Evolutionary conservation across 2,888 invertebrate genomes (phyloP).

Genomic region (Aricia artaxerxes): DNA sequence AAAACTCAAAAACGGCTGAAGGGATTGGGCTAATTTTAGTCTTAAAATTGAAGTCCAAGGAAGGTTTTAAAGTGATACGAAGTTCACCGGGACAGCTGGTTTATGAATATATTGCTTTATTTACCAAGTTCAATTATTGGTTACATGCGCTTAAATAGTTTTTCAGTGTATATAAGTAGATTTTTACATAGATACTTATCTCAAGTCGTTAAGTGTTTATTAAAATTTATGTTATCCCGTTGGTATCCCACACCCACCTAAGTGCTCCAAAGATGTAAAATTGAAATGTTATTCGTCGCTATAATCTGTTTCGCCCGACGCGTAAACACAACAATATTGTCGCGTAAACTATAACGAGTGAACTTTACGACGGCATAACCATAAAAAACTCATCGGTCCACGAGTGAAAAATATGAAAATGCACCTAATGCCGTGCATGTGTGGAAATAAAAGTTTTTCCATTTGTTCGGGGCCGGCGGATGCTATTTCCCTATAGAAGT

Average conservation of each 20-base stretch:
- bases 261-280: slow-evolving; percentile 17
- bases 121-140: too few species aligned
- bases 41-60: too few species aligned
- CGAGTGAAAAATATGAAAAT: slow-evolving; percentile 71
- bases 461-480: slow-evolving; percentile 61
- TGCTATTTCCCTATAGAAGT: slow-evolving; percentile 78
- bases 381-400: slow-evolving; percentile 74
- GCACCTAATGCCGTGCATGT: slow-evolving; percentile 66
- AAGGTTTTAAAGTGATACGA: too few species aligned
- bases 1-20: too few species aligned
- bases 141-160: too few species aligned
- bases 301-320: slow-evolving; percentile 45
- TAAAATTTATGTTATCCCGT: neutral
- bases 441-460: slow-evolving; percentile 75
- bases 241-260: neutral
- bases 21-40: too few species aligned
- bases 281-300: slow-evolving; percentile 9
- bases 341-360: slow-evolving; percentile 65
- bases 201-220: neutral
- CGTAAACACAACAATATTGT: slow-evolving; percentile 71
- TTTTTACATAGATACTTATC: too few species aligned
- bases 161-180: too few species aligned
- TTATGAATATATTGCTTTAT: too few species aligned
- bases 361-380: slow-evolving; percentile 74
- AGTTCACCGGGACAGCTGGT: too few species aligned